Evolutionary conservation across 2,888 invertebrate genomes (phyloP), one percentile per base, ranked within the genome.

Genomic region (Synergus gifuensis): DNA sequence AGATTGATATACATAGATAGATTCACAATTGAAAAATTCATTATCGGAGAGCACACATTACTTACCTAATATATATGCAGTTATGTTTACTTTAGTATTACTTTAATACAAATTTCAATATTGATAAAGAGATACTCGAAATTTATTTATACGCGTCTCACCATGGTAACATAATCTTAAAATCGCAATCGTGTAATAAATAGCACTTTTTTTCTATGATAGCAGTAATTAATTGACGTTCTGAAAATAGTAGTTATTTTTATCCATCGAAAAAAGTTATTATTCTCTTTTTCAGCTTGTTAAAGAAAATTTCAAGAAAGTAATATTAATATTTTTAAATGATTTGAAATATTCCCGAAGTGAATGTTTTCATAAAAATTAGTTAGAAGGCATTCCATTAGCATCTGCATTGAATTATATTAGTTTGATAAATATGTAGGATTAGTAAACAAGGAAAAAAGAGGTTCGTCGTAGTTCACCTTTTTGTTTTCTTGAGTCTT

Each of bases 401-500:
- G n/a, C n/a, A n/a, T 54, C n/a, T n/a, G 8, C n/a, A 54, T n/a
- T 9, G n/a, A 54, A n/a, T 49, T 7, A 49, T 49, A 49, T 54
- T 2, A 18, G 54, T 54, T 18, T n/a, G 14, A 8, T 16, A 54
- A n/a, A 9, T 54, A 28, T 28, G 22, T 28, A 54, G n/a, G 54
- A n/a, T 54, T 9, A 54, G n/a, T 54, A 54, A 54, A 54, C n/a
- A n/a, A n/a, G n/a, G 9, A 60, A 60, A 14, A 28, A 60, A 60
- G 22, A 22, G 22, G 12, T 60, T 28, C 60, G 60, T 22, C 12
- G 22, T 60, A 60, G 60, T 60, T 22, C 4, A 22, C 18, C 60
- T 67, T 44, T 66, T 16, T 60, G 44, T 54, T 64, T 40, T 64
- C 69, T 76, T 76, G 77, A 79, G 73, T 76, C 64, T 76, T 28